A percentile compares a stretch with the other conserved stretches of the same genome.
Conservation (phyloP, 1,140 invertebrate genomes). For the Akabosia matsudoensis region DNA sequence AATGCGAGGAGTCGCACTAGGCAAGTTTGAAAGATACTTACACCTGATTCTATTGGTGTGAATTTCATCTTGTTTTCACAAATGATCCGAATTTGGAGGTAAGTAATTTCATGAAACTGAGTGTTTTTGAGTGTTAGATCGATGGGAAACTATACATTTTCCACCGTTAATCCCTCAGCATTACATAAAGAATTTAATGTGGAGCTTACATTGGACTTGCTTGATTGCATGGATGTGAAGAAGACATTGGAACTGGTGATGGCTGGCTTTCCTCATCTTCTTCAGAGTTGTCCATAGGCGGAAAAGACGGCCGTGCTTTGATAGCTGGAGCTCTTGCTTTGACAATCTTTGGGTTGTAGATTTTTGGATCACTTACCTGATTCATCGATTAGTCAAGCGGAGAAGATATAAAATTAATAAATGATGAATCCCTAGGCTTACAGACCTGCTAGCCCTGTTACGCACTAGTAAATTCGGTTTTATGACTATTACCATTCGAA, state of each 20-base stretch:
- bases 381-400: not conserved
- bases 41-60: too few relatives aligned
- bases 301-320: constrained; percentile 22
- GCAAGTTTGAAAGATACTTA: not conserved
- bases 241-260: not conserved
- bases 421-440: not conserved
- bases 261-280: constrained; percentile 17
- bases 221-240: not conserved
- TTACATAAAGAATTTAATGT: not conserved
- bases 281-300: not conserved
- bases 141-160: too few relatives aligned
- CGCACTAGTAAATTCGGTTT: not conserved
- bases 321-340: constrained; percentile 58
- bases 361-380: constrained; percentile 81
- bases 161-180: too few relatives aligned
- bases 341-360: constrained; percentile 84
- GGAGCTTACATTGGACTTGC: constrained; percentile 16
- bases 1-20: not conserved
- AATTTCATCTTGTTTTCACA: too few relatives aligned
- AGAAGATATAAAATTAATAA: not conserved
- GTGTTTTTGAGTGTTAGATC: too few relatives aligned
- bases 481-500: constrained; percentile 74
- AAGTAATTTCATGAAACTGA: too few relatives aligned
- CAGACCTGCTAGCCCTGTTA: not conserved
- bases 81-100: too few relatives aligned